Evolutionary conservation across 2,888 invertebrate genomes (phyloP), one percentile per base, ranked within the genome.

Genomic region (Hirtodrosophila duncani): DNA sequence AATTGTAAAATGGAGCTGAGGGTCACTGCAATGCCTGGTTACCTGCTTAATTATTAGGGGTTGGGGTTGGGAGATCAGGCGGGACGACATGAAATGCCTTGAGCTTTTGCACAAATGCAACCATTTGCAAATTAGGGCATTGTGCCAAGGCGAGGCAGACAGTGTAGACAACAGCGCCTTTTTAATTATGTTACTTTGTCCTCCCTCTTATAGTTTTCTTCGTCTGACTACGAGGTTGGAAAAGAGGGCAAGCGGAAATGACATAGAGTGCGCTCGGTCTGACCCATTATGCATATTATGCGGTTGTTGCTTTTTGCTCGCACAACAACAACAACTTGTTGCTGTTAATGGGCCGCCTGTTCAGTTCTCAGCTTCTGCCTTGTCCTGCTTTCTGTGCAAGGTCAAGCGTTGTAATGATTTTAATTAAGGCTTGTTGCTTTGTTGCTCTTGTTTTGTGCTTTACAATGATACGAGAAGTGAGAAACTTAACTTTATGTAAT

Each of bases 11-110:
- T 65, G 66, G 58, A 50, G 13, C 44, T 49, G 43, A 45, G 53
- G 49, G 58, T 65, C n/a, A n/a, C n/a, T n/a, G n/a, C n/a, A 41
- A 16, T 44, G 61, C 17, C 23, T 45, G 26, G 37, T 26, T 45
- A 78, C 38, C 63, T 36, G 61, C 59, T 78, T 65, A 77, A 72
- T 74, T 72, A 72, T 67, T 67, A 78, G n/a, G n/a, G n/a, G 78
- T 78, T 69, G 59, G 63, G 68, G 45, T 53, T 48, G 49, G 60
- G 52, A 55, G 63, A 49, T 23, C 48, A 37, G 29, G 30, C 43
- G 34, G 18, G 4, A 6, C 1, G 33, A 34, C 30, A 36, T 46
- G 44, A 48, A 48, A 20, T 27, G 36, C 41, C 52, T 56, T 27
- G 13, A 51, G 51, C 51, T 34, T 37, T 49, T 42, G 27, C 21